Conservation (phyloP, 2,113 vertebrate genomes). For the Elanus axillaris region DNA sequence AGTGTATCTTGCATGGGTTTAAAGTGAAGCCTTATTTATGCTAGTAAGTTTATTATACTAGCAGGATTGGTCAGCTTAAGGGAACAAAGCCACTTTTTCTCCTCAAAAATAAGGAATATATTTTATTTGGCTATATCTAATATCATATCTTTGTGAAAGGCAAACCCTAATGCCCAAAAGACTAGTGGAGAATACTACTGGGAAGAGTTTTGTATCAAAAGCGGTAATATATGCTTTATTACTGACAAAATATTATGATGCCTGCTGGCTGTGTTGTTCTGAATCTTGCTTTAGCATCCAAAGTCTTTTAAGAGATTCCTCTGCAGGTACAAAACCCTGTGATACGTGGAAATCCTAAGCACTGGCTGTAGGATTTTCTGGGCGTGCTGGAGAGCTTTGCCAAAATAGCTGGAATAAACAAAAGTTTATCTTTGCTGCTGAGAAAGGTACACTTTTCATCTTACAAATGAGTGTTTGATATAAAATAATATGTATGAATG, state of each 20-base stretch:
- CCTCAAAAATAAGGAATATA: background rate
- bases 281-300: background rate
- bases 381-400: background rate
- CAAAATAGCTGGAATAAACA: background rate
- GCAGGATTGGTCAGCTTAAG: background rate
- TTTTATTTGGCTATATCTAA: background rate
- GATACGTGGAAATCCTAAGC: background rate
- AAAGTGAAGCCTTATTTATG: background rate
- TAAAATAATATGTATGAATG: background rate
- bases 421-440: background rate
- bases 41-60: background rate
- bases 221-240: background rate
- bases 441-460: background rate
- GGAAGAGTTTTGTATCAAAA: background rate
- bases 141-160: background rate
- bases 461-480: background rate
- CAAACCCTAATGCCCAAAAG: background rate
- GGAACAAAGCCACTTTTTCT: constrained; percentile 7
- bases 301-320: background rate
- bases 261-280: background rate
- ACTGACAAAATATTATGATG: background rate
- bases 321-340: background rate
- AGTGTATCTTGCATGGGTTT: background rate
- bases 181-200: background rate
- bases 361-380: background rate